Evolutionary conservation across 2,888 invertebrate species (phyloP), one percentile per base, ranked within the genome.

Genomic region (Dryocosmus kuriphilus): DNA sequence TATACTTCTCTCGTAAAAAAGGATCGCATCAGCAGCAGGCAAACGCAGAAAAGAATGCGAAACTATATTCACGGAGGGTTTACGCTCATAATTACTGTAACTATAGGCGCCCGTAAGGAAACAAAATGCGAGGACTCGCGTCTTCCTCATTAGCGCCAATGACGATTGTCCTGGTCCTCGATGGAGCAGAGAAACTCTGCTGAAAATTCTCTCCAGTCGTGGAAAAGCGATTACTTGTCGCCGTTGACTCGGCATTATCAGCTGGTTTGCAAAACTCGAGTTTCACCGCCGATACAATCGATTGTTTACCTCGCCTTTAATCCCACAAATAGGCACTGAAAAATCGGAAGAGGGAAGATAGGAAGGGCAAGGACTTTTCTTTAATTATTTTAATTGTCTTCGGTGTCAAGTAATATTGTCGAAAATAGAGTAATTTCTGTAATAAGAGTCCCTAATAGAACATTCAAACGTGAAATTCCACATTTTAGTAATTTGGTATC

Each of bases 71-170:
- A 3, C 8, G 51, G 9, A 51, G 8, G 8, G 51, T 51, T 51
- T 38, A 60, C 19, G 60, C 57, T 60, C 41, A 35, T 60, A 75
- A 75, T 75, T 75, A 41, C 38, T 61, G 75, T 22, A 38, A 14
- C 30, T 61, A 62, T 19, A 38, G 75, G 46, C 74, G 67, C 61
- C 80, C 78, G 57, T 75, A 79, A 77, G 76, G 79, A 65, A 78
- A 79, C 79, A 83, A 80, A 79, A 83, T 78, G 80, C 82, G 80
- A 79, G 83, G 73, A 80, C 81, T 82, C 77, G 82, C 81, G 82
- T 78, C 80, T 63, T 75, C 76, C 80, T 82, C 82, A 79, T 81
- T 80, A 80, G 79, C 38, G 77, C 62, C 57, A 27, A 78, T 74
- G 73, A 75, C 77, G 77, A 80, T 62, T 71, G 62, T 77, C 75